Evolutionary conservation across 2,797 vertebrate genomes (phyloP).

Genomic region (Sebastes oblongus): DNA sequence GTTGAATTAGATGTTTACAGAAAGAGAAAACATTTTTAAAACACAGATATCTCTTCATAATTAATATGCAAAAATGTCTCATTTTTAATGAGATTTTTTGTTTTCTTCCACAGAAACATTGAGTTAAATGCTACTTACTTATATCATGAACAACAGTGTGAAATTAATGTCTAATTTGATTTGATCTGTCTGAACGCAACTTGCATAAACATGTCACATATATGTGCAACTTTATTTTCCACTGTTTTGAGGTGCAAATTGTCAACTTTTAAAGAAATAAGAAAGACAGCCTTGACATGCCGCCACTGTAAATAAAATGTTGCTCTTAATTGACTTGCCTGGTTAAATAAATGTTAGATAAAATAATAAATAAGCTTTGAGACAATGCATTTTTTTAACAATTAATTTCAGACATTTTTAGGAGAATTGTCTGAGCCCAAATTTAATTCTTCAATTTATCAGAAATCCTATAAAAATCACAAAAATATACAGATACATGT

Average conservation of each 20-base stretch:
- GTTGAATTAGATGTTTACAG: neutral
- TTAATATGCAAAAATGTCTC: neutral
- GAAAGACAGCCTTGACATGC: neutral
- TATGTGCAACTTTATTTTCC: neutral
- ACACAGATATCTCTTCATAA: neutral
- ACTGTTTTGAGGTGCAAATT: neutral
- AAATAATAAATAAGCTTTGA: neutral
- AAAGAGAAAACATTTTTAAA: neutral
- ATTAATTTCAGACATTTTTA: neutral
- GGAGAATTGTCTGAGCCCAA: neutral
- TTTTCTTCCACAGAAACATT: neutral
- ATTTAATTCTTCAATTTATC: neutral
- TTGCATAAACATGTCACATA: neutral
- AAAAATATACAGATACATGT: neutral
- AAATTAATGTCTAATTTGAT: neutral
- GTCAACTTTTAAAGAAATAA: neutral
- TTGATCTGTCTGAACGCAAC: neutral
- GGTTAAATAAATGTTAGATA: no score
- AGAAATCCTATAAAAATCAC: neutral
- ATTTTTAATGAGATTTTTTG: neutral
- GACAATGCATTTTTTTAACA: neutral
- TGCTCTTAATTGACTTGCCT: no score
- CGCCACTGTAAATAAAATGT: no score
- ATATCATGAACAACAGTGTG: no score
- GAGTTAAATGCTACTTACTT: no score